A percentile compares a stretch with the other conserved stretches of the same genome.
phyloP scores from a whole-genome alignment of 2,888 invertebrate species.

The Tipula confusa region DNA sequence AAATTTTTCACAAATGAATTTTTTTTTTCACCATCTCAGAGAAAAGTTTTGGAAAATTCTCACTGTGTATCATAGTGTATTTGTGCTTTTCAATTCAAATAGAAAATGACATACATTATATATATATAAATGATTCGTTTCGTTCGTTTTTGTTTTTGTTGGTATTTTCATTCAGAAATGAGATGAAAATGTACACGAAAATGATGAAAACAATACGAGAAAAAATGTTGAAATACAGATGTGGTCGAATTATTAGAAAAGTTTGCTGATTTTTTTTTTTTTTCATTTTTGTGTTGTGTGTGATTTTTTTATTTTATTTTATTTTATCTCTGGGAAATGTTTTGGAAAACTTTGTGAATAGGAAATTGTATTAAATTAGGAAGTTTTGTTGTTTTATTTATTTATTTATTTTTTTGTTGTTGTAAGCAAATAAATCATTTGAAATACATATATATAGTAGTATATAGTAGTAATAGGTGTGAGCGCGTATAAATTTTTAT shows the following conservation, averaged over 20 bases:
- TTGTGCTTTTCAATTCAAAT: constrained; percentile 12
- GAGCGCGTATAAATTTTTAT: neutral
- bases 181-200: neutral
- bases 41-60: neutral
- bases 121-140: neutral
- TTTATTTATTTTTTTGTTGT: neutral
- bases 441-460: neutral
- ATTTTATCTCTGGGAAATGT: neutral
- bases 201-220: neutral
- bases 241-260: constrained; percentile 12
- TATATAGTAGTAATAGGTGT: neutral
- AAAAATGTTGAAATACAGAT: neutral
- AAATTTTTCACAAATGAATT: neutral
- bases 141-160: neutral
- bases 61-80: neutral
- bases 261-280: neutral
- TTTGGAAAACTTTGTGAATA: constrained; percentile 25
- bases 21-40: neutral
- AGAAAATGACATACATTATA: constrained; percentile 7
- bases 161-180: neutral
- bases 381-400: neutral
- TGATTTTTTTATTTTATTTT: neutral
- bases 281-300: neutral
- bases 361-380: constrained; percentile 20
- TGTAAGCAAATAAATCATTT: constrained; percentile 12